These are phyloP conservation scores for Centropus unirufus DNA, from an alignment of 2,113 vertebrate species.

Conservation along the genomic window DNA sequence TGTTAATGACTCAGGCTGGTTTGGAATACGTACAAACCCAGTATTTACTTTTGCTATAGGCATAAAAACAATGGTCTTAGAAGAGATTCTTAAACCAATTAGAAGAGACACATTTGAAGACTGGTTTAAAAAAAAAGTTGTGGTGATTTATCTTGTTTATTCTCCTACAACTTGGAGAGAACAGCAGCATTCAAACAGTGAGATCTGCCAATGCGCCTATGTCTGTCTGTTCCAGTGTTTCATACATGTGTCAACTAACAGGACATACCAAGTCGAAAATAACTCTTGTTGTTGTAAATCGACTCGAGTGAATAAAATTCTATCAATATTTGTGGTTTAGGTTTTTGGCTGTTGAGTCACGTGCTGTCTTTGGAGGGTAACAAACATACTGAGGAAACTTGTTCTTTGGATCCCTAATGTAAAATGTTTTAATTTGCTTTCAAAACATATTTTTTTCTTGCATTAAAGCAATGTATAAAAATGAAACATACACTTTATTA, in stretches of 20 bases:
- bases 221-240: not conserved
- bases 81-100: not conserved
- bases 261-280: not conserved
- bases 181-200: not conserved
- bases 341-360: not conserved
- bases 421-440: not conserved
- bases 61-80: not conserved
- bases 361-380: not conserved
- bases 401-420: not conserved
- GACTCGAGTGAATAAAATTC: not conserved
- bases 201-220: not conserved
- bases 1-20: not conserved
- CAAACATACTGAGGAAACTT: not conserved
- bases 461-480: not conserved
- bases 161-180: not conserved
- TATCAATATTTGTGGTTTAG: not conserved
- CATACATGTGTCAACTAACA: accelerated
- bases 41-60: not conserved
- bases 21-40: not conserved
- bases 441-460: not conserved
- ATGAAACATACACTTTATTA: not conserved
- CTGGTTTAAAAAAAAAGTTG: not conserved
- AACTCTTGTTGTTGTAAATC: not conserved
- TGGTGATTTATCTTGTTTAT: not conserved
- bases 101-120: not conserved